These are phyloP conservation scores for Nysson spinosus DNA, from an alignment of 2,888 invertebrate genomes.

Conservation along the genomic window DNA sequence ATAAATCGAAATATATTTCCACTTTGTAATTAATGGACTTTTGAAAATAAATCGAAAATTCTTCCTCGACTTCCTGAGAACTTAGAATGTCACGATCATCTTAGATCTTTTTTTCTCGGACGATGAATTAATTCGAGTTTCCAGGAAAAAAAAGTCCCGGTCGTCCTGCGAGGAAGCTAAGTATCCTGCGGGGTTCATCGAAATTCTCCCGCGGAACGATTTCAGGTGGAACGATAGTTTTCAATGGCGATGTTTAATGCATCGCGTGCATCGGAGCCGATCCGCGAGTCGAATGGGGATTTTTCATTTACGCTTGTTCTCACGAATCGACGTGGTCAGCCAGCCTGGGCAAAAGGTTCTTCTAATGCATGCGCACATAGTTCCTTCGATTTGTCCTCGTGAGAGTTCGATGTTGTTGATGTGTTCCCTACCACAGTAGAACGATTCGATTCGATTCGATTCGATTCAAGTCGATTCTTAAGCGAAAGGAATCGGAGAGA, in stretches of 20 bases:
- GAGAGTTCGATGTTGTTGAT: too few species aligned
- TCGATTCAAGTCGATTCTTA: too few species aligned
- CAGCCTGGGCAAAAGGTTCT: background rate
- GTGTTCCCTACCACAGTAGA: constrained; percentile 14
- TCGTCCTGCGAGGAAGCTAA: too few species aligned
- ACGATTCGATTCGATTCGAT: constrained; percentile 38
- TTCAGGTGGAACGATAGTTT: constrained; percentile 38
- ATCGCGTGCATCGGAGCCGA: constrained; percentile 40
- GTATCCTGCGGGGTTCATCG: constrained; percentile 8
- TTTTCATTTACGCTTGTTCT: constrained; percentile 56
- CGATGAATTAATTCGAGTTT: too few species aligned
- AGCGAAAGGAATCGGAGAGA: constrained; percentile 49
- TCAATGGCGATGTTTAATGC: constrained; percentile 61
- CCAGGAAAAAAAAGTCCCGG: background rate
- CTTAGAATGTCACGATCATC: too few species aligned
- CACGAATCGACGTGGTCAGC: constrained; percentile 31
- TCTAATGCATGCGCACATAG: constrained; percentile 15
- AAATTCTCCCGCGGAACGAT: constrained; percentile 30
- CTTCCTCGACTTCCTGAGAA: too few species aligned
- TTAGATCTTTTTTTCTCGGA: too few species aligned
- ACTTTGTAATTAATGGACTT: too few species aligned
- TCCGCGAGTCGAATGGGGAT: constrained; percentile 58
- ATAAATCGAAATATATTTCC: too few species aligned
- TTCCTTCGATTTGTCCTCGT: constrained; percentile 17
- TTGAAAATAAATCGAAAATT: too few species aligned